phyloP scores from a whole-genome alignment of 1,140 invertebrate genomes.

The Vanessa atalanta region DNA sequence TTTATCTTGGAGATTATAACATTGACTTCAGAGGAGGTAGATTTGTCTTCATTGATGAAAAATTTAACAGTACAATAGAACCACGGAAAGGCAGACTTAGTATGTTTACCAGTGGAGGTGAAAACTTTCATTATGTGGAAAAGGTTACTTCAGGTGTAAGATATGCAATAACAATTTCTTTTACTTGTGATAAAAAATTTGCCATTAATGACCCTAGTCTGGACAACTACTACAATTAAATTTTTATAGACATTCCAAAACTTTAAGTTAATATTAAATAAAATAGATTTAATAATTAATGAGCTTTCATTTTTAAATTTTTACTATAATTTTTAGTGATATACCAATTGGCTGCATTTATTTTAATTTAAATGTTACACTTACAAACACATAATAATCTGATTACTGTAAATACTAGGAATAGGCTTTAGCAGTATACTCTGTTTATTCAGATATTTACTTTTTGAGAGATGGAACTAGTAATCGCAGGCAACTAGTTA shows the following conservation, averaged over 20 bases:
- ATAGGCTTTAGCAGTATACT: no score
- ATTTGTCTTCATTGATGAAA: conserved; percentile 90
- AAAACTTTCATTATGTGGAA: conserved; percentile 93
- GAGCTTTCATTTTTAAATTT: not conserved
- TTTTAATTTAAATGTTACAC: no score
- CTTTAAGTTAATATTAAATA: conserved; percentile 1
- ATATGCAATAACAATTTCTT: conserved; percentile 92
- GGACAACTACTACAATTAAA: conserved; percentile 55
- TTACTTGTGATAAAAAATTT: conserved; percentile 88
- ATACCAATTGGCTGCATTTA: no score
- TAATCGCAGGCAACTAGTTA: no score
- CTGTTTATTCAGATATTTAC: no score
- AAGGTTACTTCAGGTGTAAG: conserved; percentile 86
- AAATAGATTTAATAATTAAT: not conserved
- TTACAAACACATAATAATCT: no score
- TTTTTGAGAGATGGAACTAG: no score
- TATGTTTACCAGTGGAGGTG: conserved; percentile 92
- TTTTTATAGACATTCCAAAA: conserved; percentile 36
- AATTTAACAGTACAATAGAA: conserved; percentile 87
- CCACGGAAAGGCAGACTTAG: conserved; percentile 89
- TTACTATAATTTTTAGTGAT: not conserved
- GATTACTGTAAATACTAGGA: no score
- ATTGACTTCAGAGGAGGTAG: conserved; percentile 90
- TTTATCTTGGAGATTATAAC: conserved; percentile 89
- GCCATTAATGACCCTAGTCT: conserved; percentile 83